Conservation (phyloP, 1,140 invertebrate genomes). For the Frieseomelitta varia region DNA sequence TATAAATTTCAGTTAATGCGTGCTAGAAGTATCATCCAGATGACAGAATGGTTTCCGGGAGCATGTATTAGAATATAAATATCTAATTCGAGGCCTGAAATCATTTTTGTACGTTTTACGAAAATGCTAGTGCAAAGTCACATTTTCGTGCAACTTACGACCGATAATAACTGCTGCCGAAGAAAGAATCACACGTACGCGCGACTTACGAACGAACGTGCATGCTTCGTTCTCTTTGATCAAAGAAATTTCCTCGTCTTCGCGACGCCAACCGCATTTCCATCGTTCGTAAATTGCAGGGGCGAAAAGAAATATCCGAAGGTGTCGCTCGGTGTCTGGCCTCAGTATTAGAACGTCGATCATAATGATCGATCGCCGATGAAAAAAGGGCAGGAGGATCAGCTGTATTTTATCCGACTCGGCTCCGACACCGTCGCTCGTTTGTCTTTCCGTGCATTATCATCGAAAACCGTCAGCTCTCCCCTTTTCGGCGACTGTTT, state of each 20-base stretch:
- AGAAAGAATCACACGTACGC: too few species aligned
- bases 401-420: neutral
- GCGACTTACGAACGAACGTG: neutral
- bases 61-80: too few species aligned
- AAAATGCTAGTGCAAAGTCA: too few species aligned
- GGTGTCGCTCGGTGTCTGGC: neutral
- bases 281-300: neutral
- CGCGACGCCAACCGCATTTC: neutral
- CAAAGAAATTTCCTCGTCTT: neutral
- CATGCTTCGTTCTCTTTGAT: neutral
- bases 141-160: too few species aligned
- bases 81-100: too few species aligned
- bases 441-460: conserved; percentile 17
- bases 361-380: conserved; percentile 20
- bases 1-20: too few species aligned
- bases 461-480: neutral
- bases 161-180: too few species aligned
- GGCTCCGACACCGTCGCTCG: neutral
- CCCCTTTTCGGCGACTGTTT: neutral
- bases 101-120: too few species aligned
- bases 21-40: too few species aligned
- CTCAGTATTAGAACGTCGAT: neutral
- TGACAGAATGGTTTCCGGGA: too few species aligned
- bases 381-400: neutral
- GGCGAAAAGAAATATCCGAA: neutral